Percentiles rank a stretch among this genome's conserved stretches.
Evolutionary conservation across 2,797 vertebrate genomes (phyloP).

Genomic region (Coluber constrictor): DNA sequence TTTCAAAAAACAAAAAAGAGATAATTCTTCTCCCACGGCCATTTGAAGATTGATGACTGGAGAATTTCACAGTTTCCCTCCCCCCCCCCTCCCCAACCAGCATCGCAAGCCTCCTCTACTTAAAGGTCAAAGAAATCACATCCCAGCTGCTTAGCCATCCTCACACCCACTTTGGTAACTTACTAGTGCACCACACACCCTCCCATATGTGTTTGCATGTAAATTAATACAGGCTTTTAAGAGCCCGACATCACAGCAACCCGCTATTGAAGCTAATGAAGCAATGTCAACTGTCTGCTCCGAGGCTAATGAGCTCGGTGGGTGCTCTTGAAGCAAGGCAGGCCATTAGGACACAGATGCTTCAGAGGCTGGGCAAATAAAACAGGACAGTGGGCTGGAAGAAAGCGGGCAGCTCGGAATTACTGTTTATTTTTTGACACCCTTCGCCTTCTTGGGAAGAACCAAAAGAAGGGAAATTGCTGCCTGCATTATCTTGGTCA

Average conservation of each 20-base stretch:
- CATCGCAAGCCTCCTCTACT: background rate
- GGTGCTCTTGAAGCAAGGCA: background rate
- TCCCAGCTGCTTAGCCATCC: background rate
- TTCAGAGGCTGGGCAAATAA: background rate
- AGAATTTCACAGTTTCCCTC: background rate
- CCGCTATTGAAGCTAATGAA: slow-evolving; percentile 31
- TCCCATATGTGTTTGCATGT: slow-evolving; percentile 3
- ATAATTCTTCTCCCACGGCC: background rate
- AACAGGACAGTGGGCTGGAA: background rate
- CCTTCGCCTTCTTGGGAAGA: background rate
- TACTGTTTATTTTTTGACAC: background rate
- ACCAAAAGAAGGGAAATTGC: background rate
- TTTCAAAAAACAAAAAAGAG: background rate
- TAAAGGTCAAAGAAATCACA: background rate
- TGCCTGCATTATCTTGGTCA: background rate
- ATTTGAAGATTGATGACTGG: background rate
- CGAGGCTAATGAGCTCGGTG: slow-evolving; percentile 9
- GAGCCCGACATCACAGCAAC: slow-evolving; percentile 16
- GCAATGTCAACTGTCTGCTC: slow-evolving; percentile 4
- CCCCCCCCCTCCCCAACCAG: background rate
- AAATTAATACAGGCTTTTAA: slow-evolving; percentile 12
- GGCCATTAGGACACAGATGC: background rate
- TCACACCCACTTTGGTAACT: background rate
- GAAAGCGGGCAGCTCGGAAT: background rate
- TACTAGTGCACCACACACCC: background rate